Evolutionary conservation across 2,797 vertebrate genomes (phyloP).

Genomic region (Discoglossus pictus): DNA sequence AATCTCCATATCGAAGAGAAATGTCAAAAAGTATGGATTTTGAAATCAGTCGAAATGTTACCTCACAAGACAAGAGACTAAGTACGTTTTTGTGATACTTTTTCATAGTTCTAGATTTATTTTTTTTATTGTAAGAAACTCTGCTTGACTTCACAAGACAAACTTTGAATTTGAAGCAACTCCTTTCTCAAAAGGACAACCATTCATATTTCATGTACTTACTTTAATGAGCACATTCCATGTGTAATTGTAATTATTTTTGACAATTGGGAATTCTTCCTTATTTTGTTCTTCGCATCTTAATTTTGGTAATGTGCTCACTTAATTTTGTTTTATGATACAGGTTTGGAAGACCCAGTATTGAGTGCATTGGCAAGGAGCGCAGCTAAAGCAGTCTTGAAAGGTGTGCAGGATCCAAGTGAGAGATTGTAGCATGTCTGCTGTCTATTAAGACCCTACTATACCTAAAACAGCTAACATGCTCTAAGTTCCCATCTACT

Average conservation of each 20-base stretch:
- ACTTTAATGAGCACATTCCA: no score
- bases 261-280: no score
- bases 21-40: slow-evolving; percentile 45
- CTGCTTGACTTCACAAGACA: no score
- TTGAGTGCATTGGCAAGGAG: slow-evolving; percentile 74
- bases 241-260: background rate
- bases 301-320: slow-evolving; percentile 68
- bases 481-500: slow-evolving; percentile 15
- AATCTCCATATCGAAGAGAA: slow-evolving; percentile 10
- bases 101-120: background rate
- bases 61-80: slow-evolving; percentile 18
- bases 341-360: slow-evolving; percentile 79
- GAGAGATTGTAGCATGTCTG: slow-evolving; percentile 74
- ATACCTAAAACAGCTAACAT: slow-evolving; percentile 48
- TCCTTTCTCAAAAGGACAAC: no score
- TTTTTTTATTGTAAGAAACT: background rate
- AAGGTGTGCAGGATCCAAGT: slow-evolving; percentile 89
- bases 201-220: no score
- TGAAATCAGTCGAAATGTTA: slow-evolving; percentile 6
- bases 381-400: slow-evolving; percentile 77
- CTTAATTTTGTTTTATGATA: slow-evolving; percentile 68
- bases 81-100: slow-evolving; percentile 27
- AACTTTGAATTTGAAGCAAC: no score
- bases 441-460: slow-evolving; percentile 42
- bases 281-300: background rate